Conservation (phyloP, 2,888 invertebrate genomes). For the Ormyrus rosae region DNA sequence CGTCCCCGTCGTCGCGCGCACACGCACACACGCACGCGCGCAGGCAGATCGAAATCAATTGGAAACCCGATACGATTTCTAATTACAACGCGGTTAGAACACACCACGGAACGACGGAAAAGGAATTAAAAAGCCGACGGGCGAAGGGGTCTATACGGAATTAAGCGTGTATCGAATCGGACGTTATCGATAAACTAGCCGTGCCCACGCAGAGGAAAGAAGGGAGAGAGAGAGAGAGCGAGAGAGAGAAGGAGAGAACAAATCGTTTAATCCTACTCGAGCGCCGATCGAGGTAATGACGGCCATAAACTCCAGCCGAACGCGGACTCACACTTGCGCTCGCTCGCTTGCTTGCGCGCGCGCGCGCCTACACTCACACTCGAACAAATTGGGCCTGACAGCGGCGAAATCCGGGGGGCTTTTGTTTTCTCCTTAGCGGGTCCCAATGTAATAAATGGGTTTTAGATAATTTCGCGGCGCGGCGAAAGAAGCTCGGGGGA, state of each 20-base stretch:
- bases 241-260: slow-evolving; percentile 61
- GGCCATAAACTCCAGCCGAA: slow-evolving; percentile 72
- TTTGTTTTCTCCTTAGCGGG: not conserved
- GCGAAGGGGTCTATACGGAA: slow-evolving; percentile 1
- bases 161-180: slow-evolving; percentile 20
- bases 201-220: slow-evolving; percentile 9
- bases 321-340: too few species aligned
- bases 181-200: slow-evolving; percentile 47
- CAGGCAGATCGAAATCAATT: slow-evolving; percentile 54
- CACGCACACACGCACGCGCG: not conserved
- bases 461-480: too few species aligned
- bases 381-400: slow-evolving; percentile 74
- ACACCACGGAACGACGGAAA: not conserved
- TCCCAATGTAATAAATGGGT: too few species aligned
- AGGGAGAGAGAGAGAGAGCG: not conserved
- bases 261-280: slow-evolving; percentile 73
- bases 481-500: too few species aligned
- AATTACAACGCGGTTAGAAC: slow-evolving; percentile 54
- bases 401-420: not conserved
- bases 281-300: slow-evolving; percentile 73
- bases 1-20: not conserved
- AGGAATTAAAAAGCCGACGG: slow-evolving; percentile 14
- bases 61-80: slow-evolving; percentile 56
- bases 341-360: too few species aligned
- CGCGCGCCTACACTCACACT: slow-evolving; percentile 58